Evolutionary conservation across 1,140 invertebrate species (phyloP).

Genomic region (Calephelis virginiensis): DNA sequence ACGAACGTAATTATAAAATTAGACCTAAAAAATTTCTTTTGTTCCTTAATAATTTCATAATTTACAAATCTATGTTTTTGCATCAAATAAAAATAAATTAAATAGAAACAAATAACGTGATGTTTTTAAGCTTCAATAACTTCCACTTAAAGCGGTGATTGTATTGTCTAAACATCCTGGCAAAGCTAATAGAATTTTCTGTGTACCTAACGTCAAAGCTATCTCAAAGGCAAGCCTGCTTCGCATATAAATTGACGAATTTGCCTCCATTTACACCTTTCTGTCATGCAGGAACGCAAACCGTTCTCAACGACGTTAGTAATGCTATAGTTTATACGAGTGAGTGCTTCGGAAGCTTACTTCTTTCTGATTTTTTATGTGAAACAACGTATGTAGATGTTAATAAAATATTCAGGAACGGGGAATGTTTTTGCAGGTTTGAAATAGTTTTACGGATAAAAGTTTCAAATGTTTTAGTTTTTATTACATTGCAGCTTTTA

Average conservation of each 20-base stretch:
- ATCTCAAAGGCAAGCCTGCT: conserved; percentile 66
- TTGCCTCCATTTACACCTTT: conserved; percentile 73
- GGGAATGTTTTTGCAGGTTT: conserved; percentile 5
- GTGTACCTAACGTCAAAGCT: conserved; percentile 49
- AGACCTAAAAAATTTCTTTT: too few relatives aligned
- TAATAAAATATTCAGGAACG: conserved; percentile 13
- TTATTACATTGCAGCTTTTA: too few relatives aligned
- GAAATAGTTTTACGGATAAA: too few relatives aligned
- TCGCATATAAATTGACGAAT: conserved; percentile 77
- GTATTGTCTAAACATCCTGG: conserved; percentile 22
- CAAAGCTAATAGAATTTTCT: conserved; percentile 64
- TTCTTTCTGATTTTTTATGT: conserved; percentile 26
- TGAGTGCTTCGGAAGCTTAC: conserved; percentile 41
- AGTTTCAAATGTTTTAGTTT: too few relatives aligned
- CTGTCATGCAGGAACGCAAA: conserved; percentile 50
- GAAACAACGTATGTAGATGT: conserved; percentile 16
- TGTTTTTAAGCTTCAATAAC: conserved; percentile 4
- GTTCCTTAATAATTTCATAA: too few relatives aligned
- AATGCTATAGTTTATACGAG: conserved; percentile 60
- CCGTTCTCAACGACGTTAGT: conserved; percentile 55
- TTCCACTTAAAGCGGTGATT: conserved; percentile 15
- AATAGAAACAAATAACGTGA: not conserved
- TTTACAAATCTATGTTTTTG: too few relatives aligned
- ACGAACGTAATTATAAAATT: too few relatives aligned
- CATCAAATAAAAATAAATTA: too few relatives aligned